Evolutionary conservation across 2,888 invertebrate genomes (phyloP).

Genomic region (Hoplodrina blanda): DNA sequence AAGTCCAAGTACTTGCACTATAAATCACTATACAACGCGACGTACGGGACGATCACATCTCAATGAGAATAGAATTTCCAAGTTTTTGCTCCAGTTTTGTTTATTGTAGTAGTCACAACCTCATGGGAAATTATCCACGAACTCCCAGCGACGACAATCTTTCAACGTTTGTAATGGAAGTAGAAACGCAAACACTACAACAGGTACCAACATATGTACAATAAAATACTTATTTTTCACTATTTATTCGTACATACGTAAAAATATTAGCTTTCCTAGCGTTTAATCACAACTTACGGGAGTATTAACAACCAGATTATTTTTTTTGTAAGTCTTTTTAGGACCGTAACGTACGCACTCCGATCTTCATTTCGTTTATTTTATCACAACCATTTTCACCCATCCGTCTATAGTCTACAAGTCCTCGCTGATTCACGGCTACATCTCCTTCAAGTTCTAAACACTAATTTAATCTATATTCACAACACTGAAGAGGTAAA

Average conservation of each 20-base stretch:
- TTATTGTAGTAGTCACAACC: slow-evolving; percentile 87
- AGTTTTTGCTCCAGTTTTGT: slow-evolving; percentile 80
- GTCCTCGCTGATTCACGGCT: slow-evolving; percentile 66
- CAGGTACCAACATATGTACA: slow-evolving; percentile 72
- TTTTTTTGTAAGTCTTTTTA: slow-evolving; percentile 73
- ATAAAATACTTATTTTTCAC: slow-evolving; percentile 74
- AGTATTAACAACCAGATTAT: slow-evolving; percentile 84
- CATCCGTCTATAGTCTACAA: slow-evolving; percentile 71
- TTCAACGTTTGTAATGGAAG: slow-evolving; percentile 75
- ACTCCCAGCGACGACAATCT: slow-evolving; percentile 78
- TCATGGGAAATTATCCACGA: slow-evolving; percentile 83
- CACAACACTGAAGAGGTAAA: slow-evolving; percentile 90
- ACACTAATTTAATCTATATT: slow-evolving; percentile 81
- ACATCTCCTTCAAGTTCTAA: slow-evolving; percentile 72
- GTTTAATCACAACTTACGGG: slow-evolving; percentile 86
- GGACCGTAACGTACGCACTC: slow-evolving; percentile 72
- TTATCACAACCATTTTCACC: slow-evolving; percentile 86
- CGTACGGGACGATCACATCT: slow-evolving; percentile 76
- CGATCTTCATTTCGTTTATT: slow-evolving; percentile 67
- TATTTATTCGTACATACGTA: slow-evolving; percentile 74
- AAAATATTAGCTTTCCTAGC: slow-evolving; percentile 78
- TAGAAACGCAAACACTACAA: slow-evolving; percentile 73
- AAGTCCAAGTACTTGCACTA: slow-evolving; percentile 75
- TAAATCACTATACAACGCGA: slow-evolving; percentile 70
- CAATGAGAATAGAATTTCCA: slow-evolving; percentile 76